Evolutionary conservation across 2,113 vertebrate genomes (phyloP).

Genomic region (Silurus meridionalis): DNA sequence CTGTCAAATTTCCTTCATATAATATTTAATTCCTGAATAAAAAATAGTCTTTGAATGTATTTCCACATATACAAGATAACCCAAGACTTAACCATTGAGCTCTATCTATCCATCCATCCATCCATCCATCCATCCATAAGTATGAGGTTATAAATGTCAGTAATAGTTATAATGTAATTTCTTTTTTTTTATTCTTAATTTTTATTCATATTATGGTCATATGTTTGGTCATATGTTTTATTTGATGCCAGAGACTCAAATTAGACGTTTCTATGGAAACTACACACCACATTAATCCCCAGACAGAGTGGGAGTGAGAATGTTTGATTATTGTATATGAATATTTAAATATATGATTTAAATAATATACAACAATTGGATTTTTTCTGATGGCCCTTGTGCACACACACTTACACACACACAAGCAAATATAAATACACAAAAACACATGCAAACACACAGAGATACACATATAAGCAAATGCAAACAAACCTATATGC

Average conservation of each 20-base stretch:
- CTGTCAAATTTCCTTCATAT: background rate
- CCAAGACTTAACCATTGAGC: too few species aligned
- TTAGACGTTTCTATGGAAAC: background rate
- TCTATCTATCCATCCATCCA: too few species aligned
- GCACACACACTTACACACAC: conserved; percentile 16
- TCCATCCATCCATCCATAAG: too few species aligned
- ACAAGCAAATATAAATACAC: background rate
- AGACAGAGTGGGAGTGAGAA: background rate
- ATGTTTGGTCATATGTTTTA: background rate
- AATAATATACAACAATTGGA: conserved; percentile 4
- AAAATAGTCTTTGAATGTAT: background rate
- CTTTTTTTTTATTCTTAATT: background rate
- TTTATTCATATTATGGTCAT: background rate
- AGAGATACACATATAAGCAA: background rate
- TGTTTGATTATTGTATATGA: background rate
- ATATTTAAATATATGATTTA: background rate
- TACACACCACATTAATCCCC: background rate
- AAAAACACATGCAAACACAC: background rate
- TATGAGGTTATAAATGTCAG: too few species aligned
- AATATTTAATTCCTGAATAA: background rate
- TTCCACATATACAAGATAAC: background rate
- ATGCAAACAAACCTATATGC: too few species aligned
- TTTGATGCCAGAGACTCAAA: background rate
- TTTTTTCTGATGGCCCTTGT: too few species aligned
- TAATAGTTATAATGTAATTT: too few species aligned